phyloP scores from a whole-genome alignment of 2,797 vertebrate species.

The Uromys caudimaculatus region DNA sequence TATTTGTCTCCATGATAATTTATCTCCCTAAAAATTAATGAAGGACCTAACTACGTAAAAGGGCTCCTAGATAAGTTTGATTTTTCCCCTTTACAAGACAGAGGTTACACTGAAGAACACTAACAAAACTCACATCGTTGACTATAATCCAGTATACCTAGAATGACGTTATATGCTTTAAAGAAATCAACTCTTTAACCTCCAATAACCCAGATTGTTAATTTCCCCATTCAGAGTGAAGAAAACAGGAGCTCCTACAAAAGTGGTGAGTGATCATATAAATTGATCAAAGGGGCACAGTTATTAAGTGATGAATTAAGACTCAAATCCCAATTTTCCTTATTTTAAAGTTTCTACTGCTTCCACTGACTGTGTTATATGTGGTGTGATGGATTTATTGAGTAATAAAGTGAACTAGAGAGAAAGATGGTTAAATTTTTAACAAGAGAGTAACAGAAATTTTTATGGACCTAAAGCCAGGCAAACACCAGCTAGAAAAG shows the following conservation, averaged over 20 bases:
- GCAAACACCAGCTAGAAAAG: conserved; percentile 5
- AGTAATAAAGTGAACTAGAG: background rate
- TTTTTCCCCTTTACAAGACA: background rate
- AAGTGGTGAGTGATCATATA: background rate
- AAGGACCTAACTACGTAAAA: background rate
- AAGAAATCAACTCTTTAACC: background rate
- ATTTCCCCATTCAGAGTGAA: background rate
- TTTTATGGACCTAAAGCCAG: conserved; percentile 34
- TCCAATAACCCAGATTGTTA: background rate
- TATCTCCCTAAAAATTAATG: background rate
- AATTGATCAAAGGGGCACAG: background rate
- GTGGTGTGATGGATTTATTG: background rate
- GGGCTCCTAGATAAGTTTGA: background rate
- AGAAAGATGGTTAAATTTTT: background rate
- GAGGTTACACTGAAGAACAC: background rate
- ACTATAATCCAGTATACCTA: background rate
- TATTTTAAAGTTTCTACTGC: background rate
- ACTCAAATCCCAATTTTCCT: background rate
- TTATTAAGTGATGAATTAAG: background rate
- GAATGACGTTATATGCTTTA: background rate
- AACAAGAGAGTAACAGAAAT: background rate
- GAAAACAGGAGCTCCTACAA: background rate
- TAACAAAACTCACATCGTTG: conserved; percentile 16
- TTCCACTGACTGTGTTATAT: background rate
- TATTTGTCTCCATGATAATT: background rate